A percentile compares a stretch with the other conserved stretches of the same genome.
Evolutionary conservation across 2,888 invertebrate genomes (phyloP).

Genomic region (Drymonia ruficornis): DNA sequence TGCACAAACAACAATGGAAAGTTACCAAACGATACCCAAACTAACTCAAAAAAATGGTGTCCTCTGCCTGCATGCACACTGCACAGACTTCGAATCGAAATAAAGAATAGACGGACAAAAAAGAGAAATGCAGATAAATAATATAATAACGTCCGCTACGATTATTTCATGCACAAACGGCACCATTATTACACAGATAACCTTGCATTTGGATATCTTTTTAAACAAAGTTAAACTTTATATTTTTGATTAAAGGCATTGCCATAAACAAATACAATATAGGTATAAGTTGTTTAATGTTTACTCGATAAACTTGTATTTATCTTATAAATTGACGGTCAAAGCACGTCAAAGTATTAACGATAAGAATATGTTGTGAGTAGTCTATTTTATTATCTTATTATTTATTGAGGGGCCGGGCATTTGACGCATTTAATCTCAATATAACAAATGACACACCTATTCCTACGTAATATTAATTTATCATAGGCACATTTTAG

Average conservation of each 20-base stretch:
- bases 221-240: too few species aligned
- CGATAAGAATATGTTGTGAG: not conserved
- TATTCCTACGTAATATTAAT: conserved; percentile 8
- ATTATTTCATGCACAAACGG: too few species aligned
- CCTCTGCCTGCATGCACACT: too few species aligned
- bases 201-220: too few species aligned
- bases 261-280: not conserved
- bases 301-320: not conserved
- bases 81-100: too few species aligned
- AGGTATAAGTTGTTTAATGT: not conserved
- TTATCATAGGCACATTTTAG: too few species aligned
- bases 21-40: not conserved
- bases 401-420: not conserved
- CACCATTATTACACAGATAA: too few species aligned
- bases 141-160: too few species aligned
- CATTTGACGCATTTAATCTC: conserved; percentile 10
- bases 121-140: too few species aligned
- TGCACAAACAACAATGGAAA: not conserved
- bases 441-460: conserved; percentile 26
- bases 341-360: not conserved
- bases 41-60: too few species aligned
- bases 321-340: not conserved
- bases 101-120: too few species aligned
- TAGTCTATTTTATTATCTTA: not conserved
- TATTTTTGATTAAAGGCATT: too few species aligned